Conservation (phyloP, 2,888 invertebrate genomes). For the Drosophila ezoana region DNA sequence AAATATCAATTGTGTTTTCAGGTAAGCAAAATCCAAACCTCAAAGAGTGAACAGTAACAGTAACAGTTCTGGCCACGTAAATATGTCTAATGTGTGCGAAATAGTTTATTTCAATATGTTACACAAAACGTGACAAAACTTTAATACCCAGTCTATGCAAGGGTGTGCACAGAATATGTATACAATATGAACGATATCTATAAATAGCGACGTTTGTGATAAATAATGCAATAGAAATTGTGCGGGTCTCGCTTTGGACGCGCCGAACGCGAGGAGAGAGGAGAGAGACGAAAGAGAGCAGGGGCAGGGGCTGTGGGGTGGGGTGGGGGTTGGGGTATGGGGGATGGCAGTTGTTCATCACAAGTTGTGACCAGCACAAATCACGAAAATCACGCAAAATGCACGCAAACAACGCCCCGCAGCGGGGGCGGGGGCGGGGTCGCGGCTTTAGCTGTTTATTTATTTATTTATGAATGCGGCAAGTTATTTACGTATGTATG, state of each 20-base stretch:
- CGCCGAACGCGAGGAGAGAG: neutral
- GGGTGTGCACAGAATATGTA: conserved; percentile 1
- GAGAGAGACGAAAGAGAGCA: neutral
- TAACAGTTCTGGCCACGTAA: neutral
- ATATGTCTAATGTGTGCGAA: neutral
- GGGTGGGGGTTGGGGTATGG: neutral
- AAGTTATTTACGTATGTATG: conserved; percentile 25
- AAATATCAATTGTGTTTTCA: no score
- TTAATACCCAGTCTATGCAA: neutral
- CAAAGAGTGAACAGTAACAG: no score
- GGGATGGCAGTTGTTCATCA: conserved; percentile 49
- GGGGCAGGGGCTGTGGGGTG: neutral
- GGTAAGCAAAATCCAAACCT: no score
- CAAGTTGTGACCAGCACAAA: conserved; percentile 50
- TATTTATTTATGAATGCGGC: conserved; percentile 69
- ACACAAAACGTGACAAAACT: neutral
- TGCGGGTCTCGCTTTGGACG: conserved; percentile 28
- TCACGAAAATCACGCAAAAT: conserved; percentile 61
- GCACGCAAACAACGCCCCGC: conserved; percentile 45
- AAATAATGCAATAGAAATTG: conserved; percentile 70
- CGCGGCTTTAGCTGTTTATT: conserved; percentile 43
- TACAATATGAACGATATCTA: conserved; percentile 44
- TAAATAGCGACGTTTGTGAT: conserved; percentile 66
- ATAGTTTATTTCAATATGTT: neutral
- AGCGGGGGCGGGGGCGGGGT: conserved; percentile 7